Base-by-base conservation (phyloP, 2,113 vertebrate genomes). In the Alethe diademata region DNA sequence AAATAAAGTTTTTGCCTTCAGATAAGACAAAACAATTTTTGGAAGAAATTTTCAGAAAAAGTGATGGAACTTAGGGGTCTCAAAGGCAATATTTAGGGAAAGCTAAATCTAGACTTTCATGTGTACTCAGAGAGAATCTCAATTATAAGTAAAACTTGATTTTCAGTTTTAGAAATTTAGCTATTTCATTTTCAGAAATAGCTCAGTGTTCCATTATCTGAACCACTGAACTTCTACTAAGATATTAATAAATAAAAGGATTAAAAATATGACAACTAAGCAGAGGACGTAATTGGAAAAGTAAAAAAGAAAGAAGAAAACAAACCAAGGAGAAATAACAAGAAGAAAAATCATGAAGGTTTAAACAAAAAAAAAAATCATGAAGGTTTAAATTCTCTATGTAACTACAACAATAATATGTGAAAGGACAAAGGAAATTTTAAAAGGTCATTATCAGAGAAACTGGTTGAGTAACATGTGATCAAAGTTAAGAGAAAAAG, bases 21-120 rank as follows among this genome's bases (percentile, higher is more conserved):
- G 23, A 42, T 4, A 66, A 62, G 26, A 45, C 2, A 89, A 62
- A 87, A 28, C 4, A 1, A 42, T 28, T 91, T 89, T 79, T 71
- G 14, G 3, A 33, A 65, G 25, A 80, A 61, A 25, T 70, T 42
- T 67, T 57, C 72, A 80, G 38, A 36, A 86, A 43, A 65, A 57
- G 28, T 31, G 17, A 31, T 0, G 3, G 26, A 60, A 1, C 2
- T 62, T 47, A 56, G 1, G 11, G 23, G 3, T 62, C 13, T 73
- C 26, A 78, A 87, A 53, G 73, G 14, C 62, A 57, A 18, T n/a
- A 35, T 8, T 48, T n/a, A 38, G 18, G 69, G 19, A 33, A 9
- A 79, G 14, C 5, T 70, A 18, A 48, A 73, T 65, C 19, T 65
- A 15, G 25, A 73, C 8, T n/a, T 86, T 62, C 38, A 19, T 23